Evolutionary conservation across 2,113 vertebrate species (phyloP), one percentile per base, ranked within the genome.

Genomic region (Trogon surrucura): DNA sequence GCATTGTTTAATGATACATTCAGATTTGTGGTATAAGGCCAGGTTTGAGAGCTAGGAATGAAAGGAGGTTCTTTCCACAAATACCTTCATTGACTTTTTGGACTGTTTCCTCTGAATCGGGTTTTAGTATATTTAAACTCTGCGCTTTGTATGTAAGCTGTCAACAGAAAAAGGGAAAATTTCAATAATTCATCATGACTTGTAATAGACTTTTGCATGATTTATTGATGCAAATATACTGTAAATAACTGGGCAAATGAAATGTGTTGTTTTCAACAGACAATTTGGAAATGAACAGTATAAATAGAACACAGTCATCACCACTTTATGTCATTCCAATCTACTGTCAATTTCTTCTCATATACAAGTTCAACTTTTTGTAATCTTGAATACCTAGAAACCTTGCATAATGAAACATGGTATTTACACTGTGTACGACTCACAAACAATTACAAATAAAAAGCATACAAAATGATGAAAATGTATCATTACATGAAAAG

Each of bases 181-280:
- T 29, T 74, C 36, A 78, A 10, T 92, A 65, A 92, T 41, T 75
- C 32, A 21, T 85, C 25, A 38, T 69, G 36, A 85, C 10, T 89
- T 96, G 80, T 74, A 85, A 88, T 36, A 88, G 73, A 85, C 79
- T 97, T 97, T 88, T 74, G 44, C 95, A 97, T 97, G 80, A 95
- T 98, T 98, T 98, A 98, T 98, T 98, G 95, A 96, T 97, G 97
- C 97, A 98, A 98, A 97, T 97, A 97, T 97, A 97, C 81, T 91
- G 84, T 90, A 98, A 97, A 96, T 97, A 95, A 97, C 85, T 77
- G 21, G 94, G 90, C 95, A 98, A 98, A 97, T 91, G 84, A 96
- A 98, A 96, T 74, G 53, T 60, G 60, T 95, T 96, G 94, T 92
- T 45, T 93, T 95, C 80, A 95, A 94, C 96, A 97, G 93, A 96